Percentiles rank a stretch among this genome's conserved stretches.
Conservation (phyloP, 2,113 vertebrate genomes). For the Platysteira castanea region DNA sequence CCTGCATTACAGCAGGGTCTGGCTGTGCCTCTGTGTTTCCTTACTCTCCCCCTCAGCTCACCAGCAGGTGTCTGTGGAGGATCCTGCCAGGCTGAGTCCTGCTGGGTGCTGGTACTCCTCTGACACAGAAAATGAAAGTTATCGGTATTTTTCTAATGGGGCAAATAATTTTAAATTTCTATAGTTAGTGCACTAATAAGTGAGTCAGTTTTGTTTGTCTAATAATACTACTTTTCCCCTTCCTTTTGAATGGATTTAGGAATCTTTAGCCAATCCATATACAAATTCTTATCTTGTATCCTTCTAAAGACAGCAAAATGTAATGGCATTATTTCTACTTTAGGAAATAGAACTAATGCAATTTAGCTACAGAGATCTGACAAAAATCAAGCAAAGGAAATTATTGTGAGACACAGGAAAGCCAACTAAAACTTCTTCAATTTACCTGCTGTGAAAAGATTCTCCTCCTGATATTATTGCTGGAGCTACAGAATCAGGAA, state of each 20-base stretch:
- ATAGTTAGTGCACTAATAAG: not conserved
- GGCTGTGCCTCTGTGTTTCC: not conserved
- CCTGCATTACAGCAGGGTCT: not conserved
- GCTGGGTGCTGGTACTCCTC: not conserved
- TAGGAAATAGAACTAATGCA: not conserved
- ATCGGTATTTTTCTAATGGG: not conserved
- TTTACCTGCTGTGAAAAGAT: not conserved
- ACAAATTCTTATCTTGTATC: not conserved
- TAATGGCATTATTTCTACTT: not conserved
- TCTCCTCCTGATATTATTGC: not conserved
- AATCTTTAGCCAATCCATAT: not conserved
- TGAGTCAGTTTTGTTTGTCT: not conserved
- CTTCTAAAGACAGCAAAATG: not conserved
- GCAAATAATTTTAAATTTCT: not conserved
- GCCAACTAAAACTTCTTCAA: not conserved
- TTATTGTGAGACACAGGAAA: not conserved
- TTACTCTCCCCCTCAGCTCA: not conserved
- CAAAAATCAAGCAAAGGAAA: not conserved
- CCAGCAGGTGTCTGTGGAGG: not conserved
- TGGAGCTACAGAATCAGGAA: not conserved
- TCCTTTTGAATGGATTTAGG: not conserved
- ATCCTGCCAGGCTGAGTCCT: not conserved
- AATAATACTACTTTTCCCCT: not conserved
- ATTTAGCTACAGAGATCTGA: not conserved
- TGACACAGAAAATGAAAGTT: not conserved